Base-by-base conservation (phyloP, 30 jellyfish, hydroid and myxozoan species). In the Sanderia malayensis region DNA sequence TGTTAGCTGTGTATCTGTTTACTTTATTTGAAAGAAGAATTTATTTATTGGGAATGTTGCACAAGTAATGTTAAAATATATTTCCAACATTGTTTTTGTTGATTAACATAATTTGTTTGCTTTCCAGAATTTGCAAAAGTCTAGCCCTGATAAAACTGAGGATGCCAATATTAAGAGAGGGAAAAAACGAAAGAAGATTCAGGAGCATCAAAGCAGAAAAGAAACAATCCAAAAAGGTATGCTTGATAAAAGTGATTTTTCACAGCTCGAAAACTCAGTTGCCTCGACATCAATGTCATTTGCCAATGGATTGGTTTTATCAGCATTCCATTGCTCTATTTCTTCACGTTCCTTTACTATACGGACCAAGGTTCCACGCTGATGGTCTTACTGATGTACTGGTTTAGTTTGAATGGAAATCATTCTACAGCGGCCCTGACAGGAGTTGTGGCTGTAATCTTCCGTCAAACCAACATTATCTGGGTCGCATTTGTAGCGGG, bases 341-440 rank as follows among this genome's bases (percentile, higher is more conserved):
- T 92, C 67, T 70, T 76, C 59, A 30, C 98, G 33, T 84, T 83
- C 67, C 77, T 92, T 61, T 92, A 83, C 61, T 92, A 92, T 71
- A 92, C 98, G 44, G 98, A 92, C 81, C 95, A 73, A 61, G 98
- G 98, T 61, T 92, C 98, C 1, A 79, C 95, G 10, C 32, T 78
- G 18, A 74, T 77, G 82, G 98, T 92, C 0, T 72, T 84, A 18
- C 20, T 80, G 11, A 64, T 73, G 47, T 92, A 92, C 44, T 73
- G 55, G 74, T 67, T 73, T 44, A 71, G 92, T 31, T 74, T 83
- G 11, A 69, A 72, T 24, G 85, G 76, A 0, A 53, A 72, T 46
- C 94, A 92, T 67, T 4, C 60, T 1, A 67, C 74, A 4, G 83
- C 98, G 15, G 93, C 95, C 0, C 44, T 74, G 18, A 49, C 85